A percentile compares a stretch with the other conserved stretches of the same genome.
These are phyloP conservation scores for Ceriagrion tenellum DNA, from an alignment of 2,888 invertebrate genomes.

Conservation along the genomic window DNA sequence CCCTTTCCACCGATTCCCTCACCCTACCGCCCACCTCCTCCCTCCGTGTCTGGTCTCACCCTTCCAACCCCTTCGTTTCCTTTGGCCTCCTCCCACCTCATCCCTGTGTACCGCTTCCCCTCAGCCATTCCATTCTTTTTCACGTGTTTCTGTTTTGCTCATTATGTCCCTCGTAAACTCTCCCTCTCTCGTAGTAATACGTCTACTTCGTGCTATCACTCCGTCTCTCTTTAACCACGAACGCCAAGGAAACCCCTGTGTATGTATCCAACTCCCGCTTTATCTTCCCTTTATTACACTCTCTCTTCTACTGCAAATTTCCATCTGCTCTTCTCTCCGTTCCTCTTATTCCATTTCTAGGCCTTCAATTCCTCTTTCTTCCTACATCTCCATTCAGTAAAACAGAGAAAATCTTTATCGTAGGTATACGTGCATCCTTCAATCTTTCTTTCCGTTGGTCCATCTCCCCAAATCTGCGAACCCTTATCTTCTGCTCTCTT, in stretches of 20 bases:
- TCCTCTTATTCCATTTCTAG: too few relatives aligned
- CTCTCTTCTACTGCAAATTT: neutral
- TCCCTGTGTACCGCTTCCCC: neutral
- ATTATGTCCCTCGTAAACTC: constrained; percentile 23
- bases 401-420: too few relatives aligned
- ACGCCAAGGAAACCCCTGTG: neutral
- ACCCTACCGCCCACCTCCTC: neutral
- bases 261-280: neutral
- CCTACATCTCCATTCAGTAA: too few relatives aligned
- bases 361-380: too few relatives aligned
- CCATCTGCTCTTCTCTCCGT: too few relatives aligned
- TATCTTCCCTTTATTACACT: neutral
- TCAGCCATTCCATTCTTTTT: neutral
- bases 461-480: too few relatives aligned
- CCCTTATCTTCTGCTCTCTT: too few relatives aligned
- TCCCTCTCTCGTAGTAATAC: neutral
- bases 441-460: too few relatives aligned
- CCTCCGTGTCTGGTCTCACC: neutral
- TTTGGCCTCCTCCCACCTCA: neutral
- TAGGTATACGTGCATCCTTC: too few relatives aligned
- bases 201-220: neutral
- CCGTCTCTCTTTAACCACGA: neutral
- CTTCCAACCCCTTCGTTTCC: neutral
- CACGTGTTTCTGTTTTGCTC: neutral
- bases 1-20: neutral